A percentile compares a stretch with the other conserved stretches of the same genome.
These are phyloP conservation scores for Poeciliopsis paucimaculata DNA, from an alignment of 2,797 vertebrate genomes.

Conservation along the genomic window DNA sequence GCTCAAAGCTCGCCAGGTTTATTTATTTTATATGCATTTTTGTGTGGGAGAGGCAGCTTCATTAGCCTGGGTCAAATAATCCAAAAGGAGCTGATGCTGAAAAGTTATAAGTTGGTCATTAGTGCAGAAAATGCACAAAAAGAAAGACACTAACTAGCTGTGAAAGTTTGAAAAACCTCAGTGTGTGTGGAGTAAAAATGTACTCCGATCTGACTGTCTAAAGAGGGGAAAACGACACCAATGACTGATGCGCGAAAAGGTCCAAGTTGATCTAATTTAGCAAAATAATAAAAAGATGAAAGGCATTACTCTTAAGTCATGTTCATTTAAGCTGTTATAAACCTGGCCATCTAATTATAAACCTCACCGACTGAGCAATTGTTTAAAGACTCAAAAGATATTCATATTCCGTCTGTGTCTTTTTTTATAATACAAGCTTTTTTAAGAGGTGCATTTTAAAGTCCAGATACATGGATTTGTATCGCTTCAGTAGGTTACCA, in stretches of 20 bases:
- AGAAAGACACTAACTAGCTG: neutral
- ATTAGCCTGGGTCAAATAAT: neutral
- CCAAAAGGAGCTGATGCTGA: neutral
- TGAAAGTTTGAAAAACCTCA: neutral
- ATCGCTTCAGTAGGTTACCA: conserved; percentile 54
- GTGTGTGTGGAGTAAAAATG: neutral
- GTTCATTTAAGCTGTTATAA: neutral
- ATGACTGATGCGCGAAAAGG: neutral
- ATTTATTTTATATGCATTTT: neutral
- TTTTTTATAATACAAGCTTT: neutral
- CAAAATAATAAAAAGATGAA: neutral
- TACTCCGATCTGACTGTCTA: neutral
- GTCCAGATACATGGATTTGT: conserved; percentile 40
- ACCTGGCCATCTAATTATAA: neutral
- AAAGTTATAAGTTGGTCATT: neutral
- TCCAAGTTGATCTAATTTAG: neutral
- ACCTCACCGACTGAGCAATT: conserved; percentile 8
- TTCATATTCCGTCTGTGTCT: neutral
- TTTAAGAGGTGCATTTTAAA: conserved; percentile 20
- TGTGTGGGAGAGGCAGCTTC: neutral
- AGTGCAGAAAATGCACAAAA: neutral
- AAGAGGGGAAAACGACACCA: neutral
- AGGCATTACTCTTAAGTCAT: neutral
- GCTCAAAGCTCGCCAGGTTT: too few relatives aligned
- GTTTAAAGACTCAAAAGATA: neutral